These are phyloP conservation scores for Nebria ingens DNA, from an alignment of 1,140 invertebrate species.

Conservation along the genomic window DNA sequence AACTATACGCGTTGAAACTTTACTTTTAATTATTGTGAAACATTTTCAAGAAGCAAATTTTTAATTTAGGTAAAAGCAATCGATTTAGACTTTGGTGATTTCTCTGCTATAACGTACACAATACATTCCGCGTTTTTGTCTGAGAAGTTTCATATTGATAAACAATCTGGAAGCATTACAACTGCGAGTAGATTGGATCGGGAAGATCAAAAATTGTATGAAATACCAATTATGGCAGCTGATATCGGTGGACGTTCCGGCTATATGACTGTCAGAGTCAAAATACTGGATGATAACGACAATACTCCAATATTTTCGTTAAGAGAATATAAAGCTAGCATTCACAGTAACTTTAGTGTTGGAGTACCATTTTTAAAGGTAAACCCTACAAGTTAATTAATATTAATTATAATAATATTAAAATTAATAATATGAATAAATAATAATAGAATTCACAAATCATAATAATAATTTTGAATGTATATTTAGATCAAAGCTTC, in stretches of 20 bases:
- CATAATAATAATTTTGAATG: too few relatives aligned
- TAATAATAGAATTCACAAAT: too few relatives aligned
- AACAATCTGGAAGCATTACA: conserved; percentile 64
- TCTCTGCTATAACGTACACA: conserved; percentile 65
- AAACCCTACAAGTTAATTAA: too few relatives aligned
- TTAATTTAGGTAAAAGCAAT: conserved; percentile 52
- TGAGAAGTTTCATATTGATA: conserved; percentile 70
- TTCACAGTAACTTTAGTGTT: conserved; percentile 49
- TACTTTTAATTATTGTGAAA: background rate
- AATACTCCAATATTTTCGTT: conserved; percentile 71
- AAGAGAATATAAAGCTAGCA: conserved; percentile 67
- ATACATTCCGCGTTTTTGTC: conserved; percentile 68
- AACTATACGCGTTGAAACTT: background rate
- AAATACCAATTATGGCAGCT: conserved; percentile 72
- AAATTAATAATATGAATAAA: background rate
- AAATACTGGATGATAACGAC: conserved; percentile 78
- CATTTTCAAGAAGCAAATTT: background rate
- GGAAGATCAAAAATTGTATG: conserved; percentile 61
- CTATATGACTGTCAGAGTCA: conserved; percentile 67
- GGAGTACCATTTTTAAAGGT: conserved; percentile 59
- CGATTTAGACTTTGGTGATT: conserved; percentile 75
- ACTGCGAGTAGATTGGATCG: conserved; percentile 68
- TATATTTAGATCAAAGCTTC: conserved; percentile 46
- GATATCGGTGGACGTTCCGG: conserved; percentile 75
- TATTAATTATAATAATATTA: conserved; percentile 8